Base-by-base conservation (phyloP, 2,113 vertebrate genomes). In the Carassius gibelio region DNA sequence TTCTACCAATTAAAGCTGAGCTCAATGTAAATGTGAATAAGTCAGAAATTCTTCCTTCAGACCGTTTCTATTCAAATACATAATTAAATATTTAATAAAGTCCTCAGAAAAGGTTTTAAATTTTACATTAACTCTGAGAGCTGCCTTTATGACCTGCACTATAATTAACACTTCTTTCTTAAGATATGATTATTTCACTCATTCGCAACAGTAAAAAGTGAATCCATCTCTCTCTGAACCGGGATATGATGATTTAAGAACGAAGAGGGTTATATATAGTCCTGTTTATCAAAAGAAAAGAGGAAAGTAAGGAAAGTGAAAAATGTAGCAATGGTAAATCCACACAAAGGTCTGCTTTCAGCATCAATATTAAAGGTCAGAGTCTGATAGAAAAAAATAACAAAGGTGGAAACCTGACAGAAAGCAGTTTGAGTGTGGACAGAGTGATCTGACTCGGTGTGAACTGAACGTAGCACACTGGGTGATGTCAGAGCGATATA, bases 111-210 rank as follows among this genome's bases (percentile, higher is more conserved):
- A 90, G 84, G 89, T 88, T 90, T 89, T 89, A 86, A 88, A 92
- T 93, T 86, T 93, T 91, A 88, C 82, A 93, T 92, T 90, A 93
- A 86, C 68, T 88, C 85, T 84, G 55, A 66, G 64, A 66, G 59
- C 84, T 62, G 84, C 86, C 87, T 90, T 91, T 91, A 92, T 90
- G 87, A 90, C 85, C 87, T 88, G 85, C 48, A 74, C 89, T 83
- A 68, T 88, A 92, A 82, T 91, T 38, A 75, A 48, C 84, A 82
- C 68, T 45, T 74, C 50, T 55, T 36, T 71, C 19, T 57, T 57
- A 57, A 50, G 61, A 81, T 15, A 26, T 9, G 14, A 50, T 8
- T 21, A 14, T 77, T 88, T 83, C 13, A 87, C 52, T 59, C 42
- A 19, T 11, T 19, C 3, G 50, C 68, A 75, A 8, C 11, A n/a